These are phyloP conservation scores for Oreochromis tanganicae DNA, from an alignment of 2,113 vertebrate genomes.

Conservation along the genomic window DNA sequence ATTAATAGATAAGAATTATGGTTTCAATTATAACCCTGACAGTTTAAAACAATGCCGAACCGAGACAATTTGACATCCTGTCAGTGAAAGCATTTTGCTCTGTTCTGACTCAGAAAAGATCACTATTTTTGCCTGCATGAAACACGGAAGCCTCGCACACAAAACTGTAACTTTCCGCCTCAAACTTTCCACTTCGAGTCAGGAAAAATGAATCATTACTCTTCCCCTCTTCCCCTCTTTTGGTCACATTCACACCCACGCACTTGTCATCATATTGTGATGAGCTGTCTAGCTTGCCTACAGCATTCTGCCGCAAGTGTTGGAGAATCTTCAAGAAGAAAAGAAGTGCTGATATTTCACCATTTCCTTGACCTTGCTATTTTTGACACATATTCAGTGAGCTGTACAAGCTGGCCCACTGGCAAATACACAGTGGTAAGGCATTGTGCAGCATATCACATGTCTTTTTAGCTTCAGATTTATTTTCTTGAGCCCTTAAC, in stretches of 20 bases:
- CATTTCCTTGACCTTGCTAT: not conserved
- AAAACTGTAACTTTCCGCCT: slow-evolving; percentile 2
- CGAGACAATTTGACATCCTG: not conserved
- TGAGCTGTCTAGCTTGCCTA: slow-evolving; percentile 2
- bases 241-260: slow-evolving; percentile 5
- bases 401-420: not conserved
- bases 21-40: not conserved
- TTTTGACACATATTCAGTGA: not conserved
- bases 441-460: not conserved
- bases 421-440: not conserved
- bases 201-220: slow-evolving; percentile 18
- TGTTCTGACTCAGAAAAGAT: not conserved
- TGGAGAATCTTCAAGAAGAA: not conserved
- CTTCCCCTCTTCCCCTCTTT: not conserved
- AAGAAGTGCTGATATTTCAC: not conserved
- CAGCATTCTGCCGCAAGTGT: not conserved
- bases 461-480: not conserved
- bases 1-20: not conserved
- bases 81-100: not conserved
- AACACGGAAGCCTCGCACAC: not conserved
- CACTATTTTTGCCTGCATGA: not conserved
- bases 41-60: not conserved
- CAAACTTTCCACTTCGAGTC: slow-evolving; percentile 5
- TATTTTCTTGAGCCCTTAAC: not conserved
- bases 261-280: slow-evolving; percentile 6